Evolutionary conservation across 2,888 invertebrate genomes (phyloP), one percentile per base, ranked within the genome.

Genomic region (Polymixis lichenea): DNA sequence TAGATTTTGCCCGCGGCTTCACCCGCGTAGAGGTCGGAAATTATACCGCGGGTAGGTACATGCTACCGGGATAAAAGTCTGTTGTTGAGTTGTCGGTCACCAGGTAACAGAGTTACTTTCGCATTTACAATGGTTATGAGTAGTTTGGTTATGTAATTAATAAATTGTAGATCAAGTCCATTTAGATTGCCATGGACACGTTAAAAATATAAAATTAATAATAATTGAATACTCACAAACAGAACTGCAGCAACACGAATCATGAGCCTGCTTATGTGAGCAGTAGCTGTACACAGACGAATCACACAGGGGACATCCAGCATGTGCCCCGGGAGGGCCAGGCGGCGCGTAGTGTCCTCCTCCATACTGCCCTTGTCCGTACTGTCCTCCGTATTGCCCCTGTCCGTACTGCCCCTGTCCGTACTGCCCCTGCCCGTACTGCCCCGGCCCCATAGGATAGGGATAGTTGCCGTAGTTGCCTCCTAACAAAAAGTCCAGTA

Each of bases 251-350:
- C 98, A 98, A 90, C 98, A 98, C 0, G 98, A 97, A 90, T 98
- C 98, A 88, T 98, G 98, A 8, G 97, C 96, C 76, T 98, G 95
- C 93, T 98, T 98, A 78, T 98, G 97, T 0, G 97, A 97, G 91
- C 98, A 98, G 92, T 98, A 98, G 86, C 97, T 97, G 92, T 97
- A 98, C 8, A 98, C 98, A 0, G 98, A 98, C 0, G 98, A 97
- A 91, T 98, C 98, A 88, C 98, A 98, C 49, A 97, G 91, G 0
- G 98, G 98, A 87, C 98, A 98, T n/a, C 96, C 96, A 0, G 95
- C 91, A 61, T 96, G 96, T 3, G 95, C 96, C 0, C 96, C 96
- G 0, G 96, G 96, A 0, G 96, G 96, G 1, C 96, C 96, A 0
- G 91, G 90, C 9, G 91, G 86, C 0, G 90, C 79, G 70, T 91